phyloP scores from a whole-genome alignment of 2,888 invertebrate genomes.

The Aromia moschata region DNA sequence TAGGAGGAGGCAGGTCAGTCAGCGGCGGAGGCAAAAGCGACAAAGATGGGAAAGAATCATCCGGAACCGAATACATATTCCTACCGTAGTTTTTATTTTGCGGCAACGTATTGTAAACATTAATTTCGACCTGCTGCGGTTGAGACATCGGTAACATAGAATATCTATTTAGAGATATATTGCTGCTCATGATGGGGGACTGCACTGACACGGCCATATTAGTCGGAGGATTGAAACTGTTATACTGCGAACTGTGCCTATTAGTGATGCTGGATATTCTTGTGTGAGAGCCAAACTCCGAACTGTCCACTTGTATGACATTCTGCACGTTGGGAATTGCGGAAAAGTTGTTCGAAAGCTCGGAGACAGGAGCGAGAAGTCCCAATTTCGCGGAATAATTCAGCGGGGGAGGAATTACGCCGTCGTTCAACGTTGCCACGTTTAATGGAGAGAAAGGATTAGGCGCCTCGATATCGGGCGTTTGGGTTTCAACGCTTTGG shows the following conservation, averaged over 20 bases:
- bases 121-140: constrained; percentile 46
- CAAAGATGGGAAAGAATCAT: constrained; percentile 13
- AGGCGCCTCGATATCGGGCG: background rate
- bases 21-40: constrained; percentile 14
- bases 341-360: background rate
- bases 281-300: constrained; percentile 21
- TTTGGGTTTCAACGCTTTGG: constrained; percentile 15
- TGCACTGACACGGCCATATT: constrained; percentile 31
- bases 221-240: constrained; percentile 14
- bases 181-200: constrained; percentile 31
- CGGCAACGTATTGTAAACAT: constrained; percentile 45
- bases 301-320: constrained; percentile 20
- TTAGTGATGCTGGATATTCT: constrained; percentile 30
- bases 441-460: background rate
- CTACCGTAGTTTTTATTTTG: constrained; percentile 24
- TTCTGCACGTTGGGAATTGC: constrained; percentile 8
- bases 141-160: constrained; percentile 27
- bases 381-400: constrained; percentile 26
- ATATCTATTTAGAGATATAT: constrained; percentile 29
- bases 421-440: background rate
- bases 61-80: constrained; percentile 17
- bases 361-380: background rate
- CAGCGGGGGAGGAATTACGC: constrained; percentile 35
- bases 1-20: constrained; percentile 13
- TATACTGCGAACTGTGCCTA: constrained; percentile 4